Base-by-base conservation (phyloP, 2,113 vertebrate species). In the Pithys albifrons region DNA sequence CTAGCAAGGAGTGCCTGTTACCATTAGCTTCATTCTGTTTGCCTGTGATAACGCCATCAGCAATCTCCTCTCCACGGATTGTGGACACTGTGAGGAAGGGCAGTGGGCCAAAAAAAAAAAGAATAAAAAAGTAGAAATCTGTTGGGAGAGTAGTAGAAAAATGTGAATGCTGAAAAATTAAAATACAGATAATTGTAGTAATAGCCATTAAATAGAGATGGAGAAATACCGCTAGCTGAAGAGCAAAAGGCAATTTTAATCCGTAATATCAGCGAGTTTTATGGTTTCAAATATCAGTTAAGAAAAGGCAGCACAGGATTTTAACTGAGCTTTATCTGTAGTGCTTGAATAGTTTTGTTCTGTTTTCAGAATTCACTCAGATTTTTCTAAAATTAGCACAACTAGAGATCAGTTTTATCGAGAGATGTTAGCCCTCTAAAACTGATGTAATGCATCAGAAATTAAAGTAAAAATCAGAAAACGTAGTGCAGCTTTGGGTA, bases 21-120 rank as follows among this genome's bases (percentile, higher is more conserved):
- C 95, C 96, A 96, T 97, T 97, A 97, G 91, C 92, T 96, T 96
- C 95, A 92, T 96, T 97, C 95, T 96, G 92, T 95, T 97, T 95
- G 88, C 70, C 88, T 81, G 84, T 75, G 94, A 97, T 96, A 97
- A 96, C 70, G 48, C 96, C 91, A 89, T 94, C 93, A 94, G 91
- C 90, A 79, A 84, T 95, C 95, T 94, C 84, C 87, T 95, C 85
- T 96, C 86, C 84, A 57, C 2, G 51, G 88, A 93, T 94, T 91
- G 89, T 55, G 95, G 96, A 83, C 91, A 74, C 90, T 94, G 91
- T 67, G 93, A 94, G 91, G 95, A 96, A 97, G 95, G 94, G 96
- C 94, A 89, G 93, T 67, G 94, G 96, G 87, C 93, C 90, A 95
- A 83, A 92, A 82, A n/a, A n/a, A 82, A 41, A 93, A 85, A 89